A percentile compares a stretch with the other conserved stretches of the same genome.
phyloP scores from a whole-genome alignment of 2,797 vertebrate species.

The Poeciliopsis infans region DNA sequence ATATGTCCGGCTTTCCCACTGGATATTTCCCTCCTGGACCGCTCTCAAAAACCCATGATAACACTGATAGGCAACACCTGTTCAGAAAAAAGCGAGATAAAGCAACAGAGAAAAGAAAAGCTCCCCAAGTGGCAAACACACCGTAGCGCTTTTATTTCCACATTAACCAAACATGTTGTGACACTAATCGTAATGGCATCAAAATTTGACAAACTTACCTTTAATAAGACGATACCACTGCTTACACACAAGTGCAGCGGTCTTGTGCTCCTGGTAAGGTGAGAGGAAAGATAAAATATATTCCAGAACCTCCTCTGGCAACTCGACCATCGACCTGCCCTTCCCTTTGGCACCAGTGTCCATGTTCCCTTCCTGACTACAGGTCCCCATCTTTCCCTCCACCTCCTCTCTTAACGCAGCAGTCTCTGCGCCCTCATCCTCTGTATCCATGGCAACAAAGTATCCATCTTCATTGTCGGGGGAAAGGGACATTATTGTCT shows the following conservation, averaged over 20 bases:
- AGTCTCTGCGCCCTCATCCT: slow-evolving; percentile 81
- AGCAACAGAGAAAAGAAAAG: slow-evolving; percentile 8
- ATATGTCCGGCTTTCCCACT: slow-evolving; percentile 99
- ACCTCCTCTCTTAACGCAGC: slow-evolving; percentile 72
- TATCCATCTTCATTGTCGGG: slow-evolving; percentile 91
- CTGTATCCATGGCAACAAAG: slow-evolving; percentile 94
- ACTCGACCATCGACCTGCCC: slow-evolving; percentile 89
- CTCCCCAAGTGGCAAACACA: background rate
- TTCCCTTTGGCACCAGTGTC: slow-evolving; percentile 69
- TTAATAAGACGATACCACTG: slow-evolving; percentile 99
- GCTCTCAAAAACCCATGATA: slow-evolving; percentile 98
- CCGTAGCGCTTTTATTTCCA: background rate
- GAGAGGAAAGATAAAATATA: slow-evolving; percentile 98
- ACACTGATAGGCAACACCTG: slow-evolving; percentile 98
- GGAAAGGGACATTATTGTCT: slow-evolving; percentile 90
- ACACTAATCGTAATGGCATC: background rate
- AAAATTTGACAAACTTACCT: slow-evolving; percentile 77
- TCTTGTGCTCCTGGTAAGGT: slow-evolving; percentile 98
- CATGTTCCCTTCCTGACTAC: slow-evolving; percentile 60
- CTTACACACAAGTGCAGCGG: slow-evolving; percentile 95
- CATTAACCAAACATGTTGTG: background rate
- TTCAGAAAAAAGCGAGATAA: slow-evolving; percentile 23
- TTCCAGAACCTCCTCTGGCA: slow-evolving; percentile 97
- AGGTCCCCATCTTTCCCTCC: slow-evolving; percentile 76
- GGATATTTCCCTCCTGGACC: slow-evolving; percentile 96